A percentile compares a stretch with the other conserved stretches of the same genome.
Conservation (phyloP, 2,113 vertebrate genomes). For the Psilopsiagon aurifrons region DNA sequence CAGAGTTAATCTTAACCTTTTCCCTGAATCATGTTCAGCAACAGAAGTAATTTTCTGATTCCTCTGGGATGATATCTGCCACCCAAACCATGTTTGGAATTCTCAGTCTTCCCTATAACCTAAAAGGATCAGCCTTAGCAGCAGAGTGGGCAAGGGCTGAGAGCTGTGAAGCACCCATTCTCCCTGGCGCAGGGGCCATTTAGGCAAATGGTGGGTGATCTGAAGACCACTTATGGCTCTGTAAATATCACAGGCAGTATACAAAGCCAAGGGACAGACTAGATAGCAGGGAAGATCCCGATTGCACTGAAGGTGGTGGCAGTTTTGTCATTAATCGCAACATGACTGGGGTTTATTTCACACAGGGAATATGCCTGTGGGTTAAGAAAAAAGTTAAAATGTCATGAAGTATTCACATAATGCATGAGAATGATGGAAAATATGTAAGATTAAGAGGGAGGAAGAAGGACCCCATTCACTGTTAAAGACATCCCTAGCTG, state of each 20-base stretch:
- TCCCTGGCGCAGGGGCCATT: background rate
- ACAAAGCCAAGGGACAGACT: background rate
- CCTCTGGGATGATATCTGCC: background rate
- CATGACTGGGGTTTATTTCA: background rate
- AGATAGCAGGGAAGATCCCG: background rate
- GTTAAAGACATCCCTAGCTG: background rate
- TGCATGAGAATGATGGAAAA: background rate
- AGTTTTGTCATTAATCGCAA: background rate
- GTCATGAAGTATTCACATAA: background rate
- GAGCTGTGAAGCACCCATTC: background rate
- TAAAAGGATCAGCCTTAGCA: background rate
- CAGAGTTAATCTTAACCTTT: background rate
- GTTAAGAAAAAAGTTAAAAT: background rate
- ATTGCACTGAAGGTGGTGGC: background rate
- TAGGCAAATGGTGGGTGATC: background rate
- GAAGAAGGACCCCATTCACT: background rate
- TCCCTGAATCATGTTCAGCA: background rate
- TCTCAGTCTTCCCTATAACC: background rate
- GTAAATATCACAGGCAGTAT: background rate
- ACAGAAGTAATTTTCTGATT: background rate
- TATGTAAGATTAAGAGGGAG: background rate
- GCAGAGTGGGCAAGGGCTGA: background rate
- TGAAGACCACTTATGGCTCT: background rate
- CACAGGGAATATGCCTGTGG: background rate
- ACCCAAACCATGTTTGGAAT: background rate